A percentile compares a stretch with the other conserved stretches of the same genome.
Evolutionary conservation across 2,797 vertebrate species (phyloP).

Genomic region (Parauchenoglanis ngamensis): DNA sequence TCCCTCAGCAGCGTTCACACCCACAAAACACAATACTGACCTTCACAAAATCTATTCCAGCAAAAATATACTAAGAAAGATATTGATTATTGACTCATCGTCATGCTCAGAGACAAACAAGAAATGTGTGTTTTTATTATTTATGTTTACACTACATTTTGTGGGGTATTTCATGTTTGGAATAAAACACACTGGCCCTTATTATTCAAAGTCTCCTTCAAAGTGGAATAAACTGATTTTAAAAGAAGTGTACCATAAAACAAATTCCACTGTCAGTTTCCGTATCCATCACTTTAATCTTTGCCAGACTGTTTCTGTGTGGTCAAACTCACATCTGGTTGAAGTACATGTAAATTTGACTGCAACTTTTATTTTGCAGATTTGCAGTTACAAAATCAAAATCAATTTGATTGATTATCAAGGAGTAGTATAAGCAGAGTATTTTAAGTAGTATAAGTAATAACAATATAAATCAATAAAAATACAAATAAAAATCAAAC

Average conservation of each 20-base stretch:
- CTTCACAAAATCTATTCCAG: slow-evolving; percentile 31
- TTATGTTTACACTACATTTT: not conserved
- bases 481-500: not conserved
- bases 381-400: not conserved
- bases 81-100: slow-evolving; percentile 14
- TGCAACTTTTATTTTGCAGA: not conserved
- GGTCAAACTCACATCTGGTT: not conserved
- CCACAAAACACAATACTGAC: slow-evolving; percentile 57
- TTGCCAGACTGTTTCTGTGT: not conserved
- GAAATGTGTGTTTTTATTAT: not conserved
- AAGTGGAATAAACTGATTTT: not conserved
- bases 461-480: not conserved
- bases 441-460: not conserved
- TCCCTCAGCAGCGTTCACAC: slow-evolving; percentile 67
- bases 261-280: not conserved
- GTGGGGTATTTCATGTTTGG: not conserved
- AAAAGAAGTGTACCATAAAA: not conserved
- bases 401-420: not conserved
- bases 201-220: not conserved
- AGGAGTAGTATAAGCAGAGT: not conserved
- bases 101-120: not conserved
- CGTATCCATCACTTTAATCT: not conserved
- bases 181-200: slow-evolving; percentile 4
- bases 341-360: not conserved
- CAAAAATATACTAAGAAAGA: not conserved